These are phyloP conservation scores for Lycodopsis pacificus DNA, from an alignment of 2,797 vertebrate species.

Conservation along the genomic window DNA sequence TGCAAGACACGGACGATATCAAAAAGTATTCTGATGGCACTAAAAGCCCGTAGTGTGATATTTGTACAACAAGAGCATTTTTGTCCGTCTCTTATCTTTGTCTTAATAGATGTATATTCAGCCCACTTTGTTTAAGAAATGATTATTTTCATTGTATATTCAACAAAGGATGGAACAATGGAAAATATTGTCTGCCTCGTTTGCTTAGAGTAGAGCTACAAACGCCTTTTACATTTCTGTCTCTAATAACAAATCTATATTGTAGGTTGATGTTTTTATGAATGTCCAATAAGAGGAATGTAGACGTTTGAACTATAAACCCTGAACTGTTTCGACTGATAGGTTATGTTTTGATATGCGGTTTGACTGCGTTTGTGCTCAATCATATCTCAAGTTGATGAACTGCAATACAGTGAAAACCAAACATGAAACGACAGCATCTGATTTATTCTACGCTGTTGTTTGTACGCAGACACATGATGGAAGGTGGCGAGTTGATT, in stretches of 20 bases:
- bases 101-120: slow-evolving; percentile 33
- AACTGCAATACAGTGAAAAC: slow-evolving; percentile 44
- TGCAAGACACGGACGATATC: slow-evolving; percentile 35
- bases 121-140: slow-evolving; percentile 16
- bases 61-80: slow-evolving; percentile 46
- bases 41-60: slow-evolving; percentile 10
- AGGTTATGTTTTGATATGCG: slow-evolving; percentile 58
- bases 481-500: background rate
- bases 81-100: slow-evolving; percentile 43
- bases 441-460: slow-evolving; percentile 30
- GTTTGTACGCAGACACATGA: slow-evolving; percentile 19
- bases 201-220: slow-evolving; percentile 49
- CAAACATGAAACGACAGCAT: slow-evolving; percentile 32
- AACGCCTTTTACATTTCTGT: slow-evolving; percentile 44
- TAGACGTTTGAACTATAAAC: slow-evolving; percentile 53
- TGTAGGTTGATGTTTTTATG: slow-evolving; percentile 59
- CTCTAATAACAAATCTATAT: slow-evolving; percentile 46
- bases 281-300: slow-evolving; percentile 58
- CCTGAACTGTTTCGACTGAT: slow-evolving; percentile 52
- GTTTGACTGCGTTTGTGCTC: slow-evolving; percentile 53
- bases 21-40: slow-evolving; percentile 5
- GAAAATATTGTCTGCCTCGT: slow-evolving; percentile 16
- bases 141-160: slow-evolving; percentile 47
- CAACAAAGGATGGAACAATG: slow-evolving; percentile 3
- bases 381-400: slow-evolving; percentile 28